phyloP scores from a whole-genome alignment of 1,140 invertebrate species.

The Scaptomyza hsui region DNA sequence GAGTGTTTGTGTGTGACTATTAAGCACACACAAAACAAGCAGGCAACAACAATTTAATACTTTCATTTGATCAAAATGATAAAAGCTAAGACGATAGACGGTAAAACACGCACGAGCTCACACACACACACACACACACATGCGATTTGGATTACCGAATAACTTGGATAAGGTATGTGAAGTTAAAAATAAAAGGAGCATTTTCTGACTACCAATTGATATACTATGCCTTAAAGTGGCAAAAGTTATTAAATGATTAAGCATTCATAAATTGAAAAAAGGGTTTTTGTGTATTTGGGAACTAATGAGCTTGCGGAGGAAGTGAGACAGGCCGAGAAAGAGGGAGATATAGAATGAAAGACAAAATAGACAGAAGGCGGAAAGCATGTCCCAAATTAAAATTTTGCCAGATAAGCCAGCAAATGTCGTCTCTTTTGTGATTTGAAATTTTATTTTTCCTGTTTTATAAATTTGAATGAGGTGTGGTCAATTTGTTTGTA shows the following conservation, averaged over 20 bases:
- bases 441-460: no score
- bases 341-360: background rate
- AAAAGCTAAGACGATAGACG: slow-evolving; percentile 39
- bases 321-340: background rate
- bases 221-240: background rate
- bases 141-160: slow-evolving; percentile 10
- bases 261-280: slow-evolving; percentile 6
- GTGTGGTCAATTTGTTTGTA: no score
- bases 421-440: no score
- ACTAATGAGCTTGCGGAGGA: no score
- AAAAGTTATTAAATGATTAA: slow-evolving; percentile 20
- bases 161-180: slow-evolving; percentile 5
- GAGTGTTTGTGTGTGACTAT: background rate
- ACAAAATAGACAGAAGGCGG: background rate
- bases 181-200: background rate
- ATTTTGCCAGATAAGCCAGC: no score
- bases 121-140: slow-evolving; percentile 5
- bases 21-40: slow-evolving; percentile 5
- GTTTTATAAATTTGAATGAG: no score
- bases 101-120: background rate
- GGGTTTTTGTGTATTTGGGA: background rate
- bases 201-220: slow-evolving; percentile 12
- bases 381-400: no score
- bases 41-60: slow-evolving; percentile 37
- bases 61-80: slow-evolving; percentile 60